Conservation (phyloP, 2,888 invertebrate species). For the Diplazon laetatorius region DNA sequence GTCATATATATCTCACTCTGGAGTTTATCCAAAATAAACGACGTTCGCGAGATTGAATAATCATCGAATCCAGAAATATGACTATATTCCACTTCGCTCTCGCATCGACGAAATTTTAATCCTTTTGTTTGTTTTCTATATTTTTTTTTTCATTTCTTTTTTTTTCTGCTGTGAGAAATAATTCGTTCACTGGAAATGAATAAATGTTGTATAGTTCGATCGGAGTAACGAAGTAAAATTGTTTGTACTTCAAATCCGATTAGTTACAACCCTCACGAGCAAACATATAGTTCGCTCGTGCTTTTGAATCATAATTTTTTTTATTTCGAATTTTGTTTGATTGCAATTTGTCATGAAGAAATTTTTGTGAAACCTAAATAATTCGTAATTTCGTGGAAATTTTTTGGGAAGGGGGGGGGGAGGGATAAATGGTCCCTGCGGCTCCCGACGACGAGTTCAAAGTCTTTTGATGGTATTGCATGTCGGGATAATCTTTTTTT, state of each 20-base stretch:
- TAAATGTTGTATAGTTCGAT: not conserved
- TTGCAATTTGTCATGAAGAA: no score
- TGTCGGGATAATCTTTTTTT: constrained; percentile 8
- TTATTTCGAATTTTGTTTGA: no score
- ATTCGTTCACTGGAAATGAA: not conserved
- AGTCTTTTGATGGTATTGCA: not conserved
- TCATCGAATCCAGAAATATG: constrained; percentile 9
- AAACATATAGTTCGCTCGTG: no score
- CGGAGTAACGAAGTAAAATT: not conserved
- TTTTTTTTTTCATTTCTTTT: no score
- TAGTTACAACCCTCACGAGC: no score
- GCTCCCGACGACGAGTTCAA: constrained; percentile 5
- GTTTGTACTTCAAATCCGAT: no score
- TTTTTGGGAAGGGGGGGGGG: not conserved
- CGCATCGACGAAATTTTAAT: no score
- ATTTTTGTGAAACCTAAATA: no score
- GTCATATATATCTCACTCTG: constrained; percentile 52
- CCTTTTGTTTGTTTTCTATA: no score
- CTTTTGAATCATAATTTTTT: no score
- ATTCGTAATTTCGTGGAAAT: not conserved
- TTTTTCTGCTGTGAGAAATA: not conserved
- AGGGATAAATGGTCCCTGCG: not conserved
- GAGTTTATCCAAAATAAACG: constrained; percentile 61
- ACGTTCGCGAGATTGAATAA: constrained; percentile 54
- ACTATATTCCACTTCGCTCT: no score